Evolutionary conservation across 2,113 vertebrate genomes (phyloP).

Genomic region (Dipodomys stephensi): DNA sequence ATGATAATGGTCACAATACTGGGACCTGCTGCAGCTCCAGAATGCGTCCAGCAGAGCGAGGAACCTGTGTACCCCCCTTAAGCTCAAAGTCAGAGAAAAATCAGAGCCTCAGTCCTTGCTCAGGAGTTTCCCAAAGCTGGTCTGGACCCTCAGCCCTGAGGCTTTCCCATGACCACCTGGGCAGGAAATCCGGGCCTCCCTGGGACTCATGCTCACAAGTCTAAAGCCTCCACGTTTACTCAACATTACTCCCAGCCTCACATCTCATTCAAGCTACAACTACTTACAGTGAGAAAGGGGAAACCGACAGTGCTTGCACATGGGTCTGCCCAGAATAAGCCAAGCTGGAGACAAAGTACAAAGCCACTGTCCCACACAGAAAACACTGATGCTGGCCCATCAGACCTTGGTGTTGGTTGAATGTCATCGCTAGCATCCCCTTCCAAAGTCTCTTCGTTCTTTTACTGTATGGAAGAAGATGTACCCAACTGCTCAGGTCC

Average conservation of each 20-base stretch:
- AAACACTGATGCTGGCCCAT: neutral
- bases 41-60: neutral
- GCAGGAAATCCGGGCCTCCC: neutral
- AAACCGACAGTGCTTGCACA: neutral
- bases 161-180: neutral
- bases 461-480: neutral
- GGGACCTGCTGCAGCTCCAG: neutral
- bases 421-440: neutral
- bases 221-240: neutral
- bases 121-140: slow-evolving; percentile 15
- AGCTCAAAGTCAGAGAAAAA: slow-evolving; percentile 12
- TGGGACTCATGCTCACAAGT: neutral
- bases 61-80: neutral
- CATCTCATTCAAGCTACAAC: neutral
- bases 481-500: neutral
- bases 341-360: neutral
- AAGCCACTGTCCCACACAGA: neutral
- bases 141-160: neutral
- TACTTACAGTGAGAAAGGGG: neutral
- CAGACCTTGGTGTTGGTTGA: neutral
- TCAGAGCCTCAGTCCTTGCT: neutral
- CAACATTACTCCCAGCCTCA: neutral
- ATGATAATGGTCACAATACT: neutral
- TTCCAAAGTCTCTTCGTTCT: neutral
- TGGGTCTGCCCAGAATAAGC: neutral